phyloP scores from a whole-genome alignment of 1,140 invertebrate genomes.

The Geopemphigus sp. region DNA sequence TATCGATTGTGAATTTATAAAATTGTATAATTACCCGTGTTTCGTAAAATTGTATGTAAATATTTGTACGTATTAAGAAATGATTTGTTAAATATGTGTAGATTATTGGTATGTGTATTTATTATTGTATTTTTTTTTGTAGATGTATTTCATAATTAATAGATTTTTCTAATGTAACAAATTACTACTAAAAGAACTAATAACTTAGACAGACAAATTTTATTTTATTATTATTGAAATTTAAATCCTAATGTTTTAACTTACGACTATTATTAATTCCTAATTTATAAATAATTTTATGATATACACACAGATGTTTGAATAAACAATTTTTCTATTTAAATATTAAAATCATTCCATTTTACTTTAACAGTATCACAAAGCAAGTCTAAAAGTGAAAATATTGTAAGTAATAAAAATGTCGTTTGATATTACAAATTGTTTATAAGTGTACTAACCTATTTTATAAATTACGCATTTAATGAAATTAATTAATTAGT shows the following conservation, averaged over 20 bases:
- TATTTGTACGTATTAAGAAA: no score
- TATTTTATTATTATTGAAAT: neutral
- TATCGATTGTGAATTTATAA: neutral
- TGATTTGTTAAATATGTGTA: conserved; percentile 13
- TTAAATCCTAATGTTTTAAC: neutral
- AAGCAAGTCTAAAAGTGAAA: no score
- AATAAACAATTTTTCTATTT: no score
- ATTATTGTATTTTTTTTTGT: neutral
- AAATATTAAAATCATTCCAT: no score
- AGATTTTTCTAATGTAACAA: conserved; percentile 17
- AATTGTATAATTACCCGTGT: neutral
- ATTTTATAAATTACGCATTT: no score
- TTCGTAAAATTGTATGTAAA: neutral
- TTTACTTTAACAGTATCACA: no score
- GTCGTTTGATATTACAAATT: no score
- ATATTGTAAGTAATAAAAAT: no score
- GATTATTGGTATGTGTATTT: neutral
- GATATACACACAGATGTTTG: no score
- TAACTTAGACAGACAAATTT: neutral
- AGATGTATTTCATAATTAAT: neutral
- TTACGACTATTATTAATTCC: neutral
- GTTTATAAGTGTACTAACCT: no score
- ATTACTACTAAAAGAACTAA: neutral
- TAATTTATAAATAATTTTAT: neutral
- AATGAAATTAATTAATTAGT: no score